Evolutionary conservation across 1,140 invertebrate genomes (phyloP), one percentile per base, ranked within the genome.

Genomic region (Tetramorium parvispinum): DNA sequence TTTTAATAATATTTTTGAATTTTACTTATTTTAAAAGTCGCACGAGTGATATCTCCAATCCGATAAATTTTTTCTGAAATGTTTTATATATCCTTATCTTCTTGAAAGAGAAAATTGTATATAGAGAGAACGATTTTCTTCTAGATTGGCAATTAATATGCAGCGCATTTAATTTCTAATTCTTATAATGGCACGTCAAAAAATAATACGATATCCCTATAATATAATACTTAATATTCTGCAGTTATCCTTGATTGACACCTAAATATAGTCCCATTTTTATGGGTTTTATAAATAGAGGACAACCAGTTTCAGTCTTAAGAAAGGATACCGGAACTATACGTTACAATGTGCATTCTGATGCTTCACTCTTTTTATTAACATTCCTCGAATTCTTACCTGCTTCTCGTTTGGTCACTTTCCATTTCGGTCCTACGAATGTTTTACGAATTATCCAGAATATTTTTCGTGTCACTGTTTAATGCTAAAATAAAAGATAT

Each of bases 241-340:
- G 46, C 21, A n/a, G 6, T 43, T 70, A 40, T 81, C 49, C 65
- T 70, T 70, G 61, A 24, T 3, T 65, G 32, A 70, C 1, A 70
- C 3, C 3, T 43, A 55, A 81, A 70, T 43, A 81, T 81, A 68
- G 0, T 24, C 3, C 18, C 43, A 16, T 43, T 57, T 43, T 57
- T 55, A n/a, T 43, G 43, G 13, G 16, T 68, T 68, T 40, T 18
- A 13, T 70, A 81, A 68, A 68, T 68, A 43, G 4, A 81, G 32
- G 37, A 66, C 40, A 79, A 81, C 61, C 77, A 53, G 63, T 68
- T 78, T 78, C 40, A 63, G 18, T 10, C 6, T 2, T 37, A 53
- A 79, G 24, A 53, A 16, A 53, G 49, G 13, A 53, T 79, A n/a
- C 32, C 49, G 49, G 21, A 81, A 81, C 16, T 13, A 57, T 53